phyloP scores from a whole-genome alignment of 2,113 vertebrate genomes.

The Aleadryas rufinucha region DNA sequence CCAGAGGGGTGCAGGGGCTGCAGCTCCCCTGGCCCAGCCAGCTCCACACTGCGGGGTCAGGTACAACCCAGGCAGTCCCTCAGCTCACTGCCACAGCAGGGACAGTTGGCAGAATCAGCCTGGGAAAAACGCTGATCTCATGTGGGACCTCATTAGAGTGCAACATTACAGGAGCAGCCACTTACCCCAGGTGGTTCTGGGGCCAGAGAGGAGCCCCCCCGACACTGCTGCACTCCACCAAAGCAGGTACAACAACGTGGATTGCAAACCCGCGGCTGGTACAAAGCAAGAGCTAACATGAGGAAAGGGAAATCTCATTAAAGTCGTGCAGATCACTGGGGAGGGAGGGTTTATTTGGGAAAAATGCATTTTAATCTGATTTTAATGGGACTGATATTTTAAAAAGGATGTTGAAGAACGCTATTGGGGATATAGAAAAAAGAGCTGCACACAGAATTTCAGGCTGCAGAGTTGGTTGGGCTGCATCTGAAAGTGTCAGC shows the following conservation, averaged over 20 bases:
- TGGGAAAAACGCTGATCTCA: not conserved
- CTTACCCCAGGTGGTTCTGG: not conserved
- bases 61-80: not conserved
- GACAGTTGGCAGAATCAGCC: not conserved
- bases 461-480: not conserved
- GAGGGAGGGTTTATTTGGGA: not conserved
- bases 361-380: constrained; percentile 42
- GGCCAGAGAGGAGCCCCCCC: not conserved
- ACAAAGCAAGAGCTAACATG: not conserved
- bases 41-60: not conserved
- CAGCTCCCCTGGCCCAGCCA: not conserved
- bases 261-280: not conserved
- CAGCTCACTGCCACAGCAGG: rapidly evolving
- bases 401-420: not conserved
- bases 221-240: not conserved
- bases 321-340: not conserved
- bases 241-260: not conserved
- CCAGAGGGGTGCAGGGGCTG: not conserved
- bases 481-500: not conserved
- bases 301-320: not conserved
- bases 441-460: not conserved
- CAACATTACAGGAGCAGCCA: not conserved
- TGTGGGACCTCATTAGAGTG: rapidly evolving
- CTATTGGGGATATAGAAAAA: not conserved
- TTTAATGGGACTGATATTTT: constrained; percentile 33